Base-by-base conservation (phyloP, 2,888 invertebrate species). In the Epiblema foenella region DNA sequence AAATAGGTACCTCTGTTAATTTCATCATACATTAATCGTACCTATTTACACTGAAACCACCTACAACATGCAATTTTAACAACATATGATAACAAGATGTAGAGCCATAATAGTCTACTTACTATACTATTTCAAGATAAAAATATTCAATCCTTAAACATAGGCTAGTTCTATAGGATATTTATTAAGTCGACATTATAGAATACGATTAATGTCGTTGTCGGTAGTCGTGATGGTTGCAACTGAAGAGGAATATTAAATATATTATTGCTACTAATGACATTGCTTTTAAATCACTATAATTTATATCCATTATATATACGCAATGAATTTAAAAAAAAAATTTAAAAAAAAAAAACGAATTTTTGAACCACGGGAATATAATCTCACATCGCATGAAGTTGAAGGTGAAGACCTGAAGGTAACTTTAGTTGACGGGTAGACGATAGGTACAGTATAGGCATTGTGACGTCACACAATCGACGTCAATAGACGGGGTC, bases 31-130 rank as follows among this genome's bases (percentile, higher is more conserved):
- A 74, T 75, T 75, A 77, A 73, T 68, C 72, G 72, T 76, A 75
- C 81, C 85, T 90, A 89, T 91, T 85, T 88, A 90, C 90, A 90
- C 83, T 86, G 81, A 85, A 85, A 83, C 81, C 82, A 81, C 85
- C 88, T 89, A 89, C 83, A 84, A 87, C 88, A 89, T 89, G 85
- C 84, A 83, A 82, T 85, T 81, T 84, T 77, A 89, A 89, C 89
- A 88, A 87, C 85, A 85, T 86, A 82, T 78, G 78, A 78, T 81
- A 85, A 85, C 83, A 89, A 87, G 76, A 83, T 77, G 78, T 85
- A 86, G 85, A 85, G 85, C 85, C 85, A 82, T 85, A 84, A 85
- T 81, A 75, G 71, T 73, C 71, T 78, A 76, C 63, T 69, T 78
- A 76, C 63, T 69, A 42, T 70, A 74, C 72, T 69, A 69, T 72